A percentile compares a stretch with the other conserved stretches of the same genome.
These are phyloP conservation scores for Leucopsar rothschildi DNA, from an alignment of 2,113 vertebrate genomes.

Conservation along the genomic window DNA sequence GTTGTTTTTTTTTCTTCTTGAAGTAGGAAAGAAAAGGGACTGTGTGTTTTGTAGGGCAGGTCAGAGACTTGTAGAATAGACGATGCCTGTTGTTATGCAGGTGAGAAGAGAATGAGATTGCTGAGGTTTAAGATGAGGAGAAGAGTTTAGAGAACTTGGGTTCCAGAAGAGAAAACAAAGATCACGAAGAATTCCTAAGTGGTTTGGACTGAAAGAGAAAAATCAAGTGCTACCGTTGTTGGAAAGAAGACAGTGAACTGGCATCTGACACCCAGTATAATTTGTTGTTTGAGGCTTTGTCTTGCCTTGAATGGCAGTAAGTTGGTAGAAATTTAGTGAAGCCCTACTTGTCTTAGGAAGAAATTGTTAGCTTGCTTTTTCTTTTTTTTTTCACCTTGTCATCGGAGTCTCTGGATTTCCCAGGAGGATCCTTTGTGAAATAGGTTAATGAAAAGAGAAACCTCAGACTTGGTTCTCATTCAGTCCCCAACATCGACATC, in stretches of 20 bases:
- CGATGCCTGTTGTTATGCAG: constrained; percentile 30
- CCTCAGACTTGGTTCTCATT: constrained; percentile 51
- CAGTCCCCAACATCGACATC: constrained; percentile 46
- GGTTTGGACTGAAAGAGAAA: constrained; percentile 19
- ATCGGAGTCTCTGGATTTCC: constrained; percentile 53
- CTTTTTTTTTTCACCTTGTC: constrained; percentile 43
- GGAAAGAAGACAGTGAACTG: background rate
- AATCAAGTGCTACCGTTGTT: background rate
- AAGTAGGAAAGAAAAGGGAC: constrained; percentile 46
- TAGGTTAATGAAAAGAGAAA: constrained; percentile 62
- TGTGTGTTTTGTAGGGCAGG: constrained; percentile 27
- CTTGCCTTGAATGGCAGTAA: background rate
- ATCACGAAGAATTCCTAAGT: background rate
- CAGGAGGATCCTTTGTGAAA: constrained; percentile 53
- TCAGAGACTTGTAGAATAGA: constrained; percentile 24
- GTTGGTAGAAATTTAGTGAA: constrained; percentile 13
- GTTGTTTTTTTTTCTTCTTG: constrained; percentile 8
- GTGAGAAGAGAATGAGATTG: constrained; percentile 17
- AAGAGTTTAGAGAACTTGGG: background rate
- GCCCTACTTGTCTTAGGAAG: constrained; percentile 53
- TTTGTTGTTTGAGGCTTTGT: constrained; percentile 24
- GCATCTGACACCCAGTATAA: background rate
- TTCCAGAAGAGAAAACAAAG: background rate
- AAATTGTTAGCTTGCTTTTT: constrained; percentile 44
- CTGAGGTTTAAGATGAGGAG: background rate